phyloP scores from a whole-genome alignment of 2,113 vertebrate species.

The Paramisgurnus dabryanus region DNA sequence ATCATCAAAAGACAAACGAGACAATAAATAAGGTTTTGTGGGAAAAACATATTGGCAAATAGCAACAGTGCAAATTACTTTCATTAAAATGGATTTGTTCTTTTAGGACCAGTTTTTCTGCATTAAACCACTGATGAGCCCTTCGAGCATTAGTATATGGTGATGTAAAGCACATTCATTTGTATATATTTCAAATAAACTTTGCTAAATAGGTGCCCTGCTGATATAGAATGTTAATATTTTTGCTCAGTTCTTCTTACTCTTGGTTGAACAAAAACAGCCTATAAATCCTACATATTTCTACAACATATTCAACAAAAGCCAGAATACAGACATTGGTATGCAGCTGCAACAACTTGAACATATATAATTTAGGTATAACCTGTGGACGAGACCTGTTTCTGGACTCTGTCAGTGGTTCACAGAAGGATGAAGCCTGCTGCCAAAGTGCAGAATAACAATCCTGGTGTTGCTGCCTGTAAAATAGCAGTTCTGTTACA shows the following conservation, averaged over 20 bases:
- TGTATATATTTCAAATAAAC: background rate
- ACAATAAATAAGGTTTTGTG: background rate
- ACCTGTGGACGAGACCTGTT: background rate
- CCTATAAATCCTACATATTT: background rate
- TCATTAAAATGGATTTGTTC: too few relatives aligned
- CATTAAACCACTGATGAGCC: too few relatives aligned
- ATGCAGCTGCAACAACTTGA: conserved; percentile 18
- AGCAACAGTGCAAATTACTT: too few relatives aligned
- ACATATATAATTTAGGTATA: conserved; percentile 16
- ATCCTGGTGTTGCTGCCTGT: background rate
- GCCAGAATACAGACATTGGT: conserved; percentile 1
- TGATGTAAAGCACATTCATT: background rate
- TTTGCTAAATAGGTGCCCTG: background rate
- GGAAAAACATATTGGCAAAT: background rate
- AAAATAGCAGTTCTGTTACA: background rate
- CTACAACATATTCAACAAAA: background rate
- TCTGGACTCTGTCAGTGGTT: conserved; percentile 28
- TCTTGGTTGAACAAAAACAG: background rate
- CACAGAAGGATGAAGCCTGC: background rate
- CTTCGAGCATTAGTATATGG: too few relatives aligned
- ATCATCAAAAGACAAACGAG: conserved; percentile 24
- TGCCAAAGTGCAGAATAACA: conserved; percentile 22
- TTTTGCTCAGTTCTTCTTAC: background rate
- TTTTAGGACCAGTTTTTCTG: too few relatives aligned
- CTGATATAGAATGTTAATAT: background rate